Percentiles rank a stretch among this genome's conserved stretches.
Evolutionary conservation across 2,888 invertebrate genomes (phyloP).

Genomic region (Parnassius smintheus): DNA sequence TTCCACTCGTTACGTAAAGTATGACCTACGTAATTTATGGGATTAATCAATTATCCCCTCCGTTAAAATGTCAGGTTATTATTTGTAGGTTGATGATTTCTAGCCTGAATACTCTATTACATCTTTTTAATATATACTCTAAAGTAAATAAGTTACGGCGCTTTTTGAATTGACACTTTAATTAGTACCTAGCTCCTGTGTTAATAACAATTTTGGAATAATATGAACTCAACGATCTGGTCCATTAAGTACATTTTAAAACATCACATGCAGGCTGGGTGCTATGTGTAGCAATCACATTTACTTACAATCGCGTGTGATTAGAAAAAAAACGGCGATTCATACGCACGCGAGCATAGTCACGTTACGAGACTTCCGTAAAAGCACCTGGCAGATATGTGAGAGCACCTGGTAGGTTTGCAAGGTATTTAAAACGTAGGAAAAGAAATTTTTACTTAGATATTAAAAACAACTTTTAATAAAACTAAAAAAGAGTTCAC

Average conservation of each 20-base stretch:
- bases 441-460: background rate
- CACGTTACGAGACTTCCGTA: conserved; percentile 38
- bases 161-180: conserved; percentile 5
- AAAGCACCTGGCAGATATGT: conserved; percentile 34
- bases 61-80: conserved; percentile 11
- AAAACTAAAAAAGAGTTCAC: too few species aligned
- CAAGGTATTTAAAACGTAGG: conserved; percentile 1
- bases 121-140: background rate
- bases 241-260: background rate
- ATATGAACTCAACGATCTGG: background rate
- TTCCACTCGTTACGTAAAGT: background rate
- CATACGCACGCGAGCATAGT: conserved; percentile 32
- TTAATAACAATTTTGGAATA: background rate
- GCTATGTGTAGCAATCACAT: conserved; percentile 29
- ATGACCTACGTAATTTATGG: background rate
- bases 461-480: too few species aligned
- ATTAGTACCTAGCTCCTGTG: background rate
- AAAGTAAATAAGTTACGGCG: background rate
- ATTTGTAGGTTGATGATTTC: conserved; percentile 19
- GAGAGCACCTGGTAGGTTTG: conserved; percentile 17
- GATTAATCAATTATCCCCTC: conserved; percentile 11
- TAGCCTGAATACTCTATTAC: conserved; percentile 2
- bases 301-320: conserved; percentile 42
- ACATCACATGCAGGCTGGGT: background rate
- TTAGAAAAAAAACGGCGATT: conserved; percentile 36